Base-by-base conservation (phyloP, 2,797 vertebrate genomes). In the Prunella strophiata region DNA sequence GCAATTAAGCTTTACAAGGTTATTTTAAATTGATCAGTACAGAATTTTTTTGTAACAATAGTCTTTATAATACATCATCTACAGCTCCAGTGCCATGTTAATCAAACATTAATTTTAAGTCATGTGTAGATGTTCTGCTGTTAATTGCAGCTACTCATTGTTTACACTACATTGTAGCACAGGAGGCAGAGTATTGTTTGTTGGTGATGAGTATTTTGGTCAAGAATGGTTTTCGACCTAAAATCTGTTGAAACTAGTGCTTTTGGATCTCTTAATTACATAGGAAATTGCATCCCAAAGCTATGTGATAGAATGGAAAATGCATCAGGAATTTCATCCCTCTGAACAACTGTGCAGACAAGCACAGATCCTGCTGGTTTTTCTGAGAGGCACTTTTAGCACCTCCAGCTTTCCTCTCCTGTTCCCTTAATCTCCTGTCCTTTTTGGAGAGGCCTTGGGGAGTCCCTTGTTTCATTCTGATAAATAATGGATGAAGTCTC, bases 1-100 rank as follows among this genome's bases (percentile, higher is more conserved):
- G 89, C 88, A 95, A 88, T 96, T 96, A 94, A 94, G 93, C 57
- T 91, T 94, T 93, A 93, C 96, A 93, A 96, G 91, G 88, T 95
- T 96, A 86, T 87, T 96, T 90, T 77, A 88, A 93, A 90, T 91
- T 96, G 91, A 96, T 96, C 3, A 2, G 26, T 76, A 66, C 73
- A 61, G 83, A 54, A 42, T 90, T 93, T 87, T 87, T 75, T 85
- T 85, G 63, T 67, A 90, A 67, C 62, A 77, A 54, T 80, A 70
- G 45, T 73, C 67, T 40, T 59, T 63, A 4, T 43, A 80, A 93
- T 93, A 42, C 40, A 72, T 95, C 70, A 91, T 77, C 48, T 63
- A 6, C 55, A 63, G 62, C 67, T 85, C 32, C 54, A 42, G 21
- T 59, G 40, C n/a, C 7, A 0, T 3, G 22, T 88, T 94, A 90